Evolutionary conservation across 2,888 invertebrate species (phyloP).

Genomic region (Choristoneura rosaceana): DNA sequence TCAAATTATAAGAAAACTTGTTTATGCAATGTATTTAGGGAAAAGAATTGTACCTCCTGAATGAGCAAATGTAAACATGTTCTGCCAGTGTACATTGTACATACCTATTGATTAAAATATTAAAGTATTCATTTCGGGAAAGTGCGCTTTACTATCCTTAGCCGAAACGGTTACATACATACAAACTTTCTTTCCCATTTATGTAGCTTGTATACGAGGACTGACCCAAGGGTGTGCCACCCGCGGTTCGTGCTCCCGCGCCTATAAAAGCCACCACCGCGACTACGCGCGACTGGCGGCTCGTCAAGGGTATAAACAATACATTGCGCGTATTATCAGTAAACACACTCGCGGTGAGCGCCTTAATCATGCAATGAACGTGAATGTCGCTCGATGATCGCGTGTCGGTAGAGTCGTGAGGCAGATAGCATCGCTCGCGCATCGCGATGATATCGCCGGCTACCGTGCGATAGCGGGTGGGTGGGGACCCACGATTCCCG

Average conservation of each 20-base stretch:
- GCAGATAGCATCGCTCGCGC: conserved; percentile 73
- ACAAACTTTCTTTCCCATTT: background rate
- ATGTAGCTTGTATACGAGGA: background rate
- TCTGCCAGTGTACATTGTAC: too few relatives aligned
- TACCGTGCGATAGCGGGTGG: conserved; percentile 37
- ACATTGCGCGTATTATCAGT: background rate
- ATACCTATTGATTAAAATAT: too few relatives aligned
- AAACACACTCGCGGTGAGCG: background rate
- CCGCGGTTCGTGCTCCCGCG: conserved; percentile 57
- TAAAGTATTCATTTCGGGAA: too few relatives aligned
- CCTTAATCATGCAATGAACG: background rate
- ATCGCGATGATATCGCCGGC: conserved; percentile 62
- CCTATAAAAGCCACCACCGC: background rate
- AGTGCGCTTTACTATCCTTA: background rate
- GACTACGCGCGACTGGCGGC: background rate
- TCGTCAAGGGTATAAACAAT: background rate
- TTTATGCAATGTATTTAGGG: too few relatives aligned
- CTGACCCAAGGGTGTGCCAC: conserved; percentile 49
- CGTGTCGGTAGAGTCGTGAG: background rate
- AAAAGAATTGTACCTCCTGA: too few relatives aligned
- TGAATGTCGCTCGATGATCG: background rate
- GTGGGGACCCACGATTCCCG: conserved; percentile 66
- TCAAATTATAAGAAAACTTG: too few relatives aligned
- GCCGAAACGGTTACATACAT: background rate
- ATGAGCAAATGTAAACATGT: too few relatives aligned